These are phyloP conservation scores for Mohoua ochrocephala DNA, from an alignment of 2,113 vertebrate species.

Conservation along the genomic window DNA sequence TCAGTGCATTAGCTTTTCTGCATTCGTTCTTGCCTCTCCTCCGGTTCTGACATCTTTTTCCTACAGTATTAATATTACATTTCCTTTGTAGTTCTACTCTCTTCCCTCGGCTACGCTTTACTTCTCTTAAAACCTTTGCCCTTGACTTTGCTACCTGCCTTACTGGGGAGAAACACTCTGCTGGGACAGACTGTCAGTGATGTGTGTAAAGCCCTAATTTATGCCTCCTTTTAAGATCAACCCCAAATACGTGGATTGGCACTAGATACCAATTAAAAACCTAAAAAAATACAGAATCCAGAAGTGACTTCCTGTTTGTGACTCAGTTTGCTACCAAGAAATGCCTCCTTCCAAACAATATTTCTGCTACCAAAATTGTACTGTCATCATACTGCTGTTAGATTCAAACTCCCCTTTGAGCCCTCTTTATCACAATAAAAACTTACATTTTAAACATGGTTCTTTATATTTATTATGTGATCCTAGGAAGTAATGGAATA, in stretches of 20 bases:
- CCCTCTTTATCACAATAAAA: neutral
- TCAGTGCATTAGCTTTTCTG: neutral
- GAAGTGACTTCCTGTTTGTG: neutral
- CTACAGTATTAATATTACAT: neutral
- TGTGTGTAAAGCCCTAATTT: neutral
- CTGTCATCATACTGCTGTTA: neutral
- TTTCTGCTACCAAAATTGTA: neutral
- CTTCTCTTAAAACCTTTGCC: neutral
- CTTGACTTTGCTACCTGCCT: neutral
- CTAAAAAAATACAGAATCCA: neutral
- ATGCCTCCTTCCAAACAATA: neutral
- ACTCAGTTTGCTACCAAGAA: neutral
- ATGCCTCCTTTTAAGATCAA: neutral
- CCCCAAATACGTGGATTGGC: neutral
- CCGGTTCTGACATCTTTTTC: neutral
- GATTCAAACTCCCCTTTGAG: neutral
- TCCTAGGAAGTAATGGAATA: neutral
- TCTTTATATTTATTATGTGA: neutral
- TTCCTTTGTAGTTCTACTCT: neutral
- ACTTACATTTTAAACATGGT: neutral
- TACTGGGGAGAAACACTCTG: neutral
- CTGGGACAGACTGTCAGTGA: neutral
- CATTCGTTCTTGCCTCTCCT: neutral
- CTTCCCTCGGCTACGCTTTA: neutral
- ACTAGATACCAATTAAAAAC: neutral